Evolutionary conservation across 2,113 vertebrate genomes (phyloP), one percentile per base, ranked within the genome.

Genomic region (Pteruthius melanotis): DNA sequence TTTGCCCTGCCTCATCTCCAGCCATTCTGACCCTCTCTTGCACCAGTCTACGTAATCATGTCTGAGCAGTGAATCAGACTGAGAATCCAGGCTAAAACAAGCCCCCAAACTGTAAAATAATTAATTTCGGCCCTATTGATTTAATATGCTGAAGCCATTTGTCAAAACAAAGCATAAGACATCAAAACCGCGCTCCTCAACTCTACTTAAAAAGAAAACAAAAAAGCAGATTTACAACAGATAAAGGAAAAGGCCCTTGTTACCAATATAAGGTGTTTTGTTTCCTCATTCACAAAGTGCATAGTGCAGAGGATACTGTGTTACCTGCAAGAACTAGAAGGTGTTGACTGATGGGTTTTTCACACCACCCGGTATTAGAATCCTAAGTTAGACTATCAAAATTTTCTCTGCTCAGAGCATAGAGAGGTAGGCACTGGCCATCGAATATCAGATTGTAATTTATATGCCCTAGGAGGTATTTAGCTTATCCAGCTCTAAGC

Each of bases 391-490:
- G 44, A 44, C 13, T 37, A 65, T 7, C 27, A 5, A 74, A 59
- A 11, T 40, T 40, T 83, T 45, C 53, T 65, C 31, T 77, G 40
- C 59, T 56, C 27, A 44, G 39, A 31, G 40, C n/a, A 39, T 1
- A 12, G 68, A 56, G 40, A 82, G 16, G 37, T 17, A 71, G 37
- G 39, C 31, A 19, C 31, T 68, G 42, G 10, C 30, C 57, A 72
- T 24, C 35, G 54, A 59, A 82, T 23, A 11, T 11, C 35, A 72
- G 53, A 54, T 1, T 1, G 0, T 27, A 68, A 60, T 2, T 42
- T 21, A 35, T 0, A 21, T 0, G 0, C 37, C 14, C 23, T 2
- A 16, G 10, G 23, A 85, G 14, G 39, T 44, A 86, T 71, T 54
- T 64, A 82, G 6, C 6, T 88, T 53, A 13, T 44, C 33, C 40